Evolutionary conservation across 2,113 vertebrate genomes (phyloP), one percentile per base, ranked within the genome.

Genomic region (Phrynosoma blainvillii): DNA sequence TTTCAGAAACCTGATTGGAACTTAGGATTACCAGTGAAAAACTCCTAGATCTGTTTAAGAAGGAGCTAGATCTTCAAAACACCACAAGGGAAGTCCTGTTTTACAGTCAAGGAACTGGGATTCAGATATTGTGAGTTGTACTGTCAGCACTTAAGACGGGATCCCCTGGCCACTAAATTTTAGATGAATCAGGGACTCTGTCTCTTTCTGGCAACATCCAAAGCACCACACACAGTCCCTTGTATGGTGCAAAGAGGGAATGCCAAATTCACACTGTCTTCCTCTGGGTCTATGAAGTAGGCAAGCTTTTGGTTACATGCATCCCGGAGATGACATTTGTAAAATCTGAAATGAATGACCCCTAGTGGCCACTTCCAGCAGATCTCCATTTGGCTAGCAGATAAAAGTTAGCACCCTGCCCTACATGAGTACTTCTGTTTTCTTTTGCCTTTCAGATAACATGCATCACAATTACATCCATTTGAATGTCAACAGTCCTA

Each of bases 391-490:
- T n/a, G 6, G 27, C 66, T 5, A 82, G 30, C 52, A 21, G 52
- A 30, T 68, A 20, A 68, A 56, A 12, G 78, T 68, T 71, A 71
- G 71, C 56, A 25, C 6, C 47, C 14, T 12, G 6, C 30, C 9
- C 70, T 25, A 65, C 16, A 36, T 52, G 27, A 25, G 14, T 20
- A 18, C 56, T 32, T 80, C 23, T 30, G 25, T 95, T 90, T 84
- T 73, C 88, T 90, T 94, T 78, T 96, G 92, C 94, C 96, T 96
- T 95, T 56, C 97, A 98, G 98, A 98, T 96, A 98, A 97, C 92
- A 92, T 98, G 93, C 98, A 98, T 88, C 98, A 98, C 95, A 98
- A 98, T 95, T 98, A 97, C 92, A 98, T 98, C 94, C 97, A 98
- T 91, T 94, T 98, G 74, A 97, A 96, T 87, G 95, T 97, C 89